A percentile compares a stretch with the other conserved stretches of the same genome.
phyloP scores from a whole-genome alignment of 2,113 vertebrate genomes.

The Cyphomyrus plagiostoma region DNA sequence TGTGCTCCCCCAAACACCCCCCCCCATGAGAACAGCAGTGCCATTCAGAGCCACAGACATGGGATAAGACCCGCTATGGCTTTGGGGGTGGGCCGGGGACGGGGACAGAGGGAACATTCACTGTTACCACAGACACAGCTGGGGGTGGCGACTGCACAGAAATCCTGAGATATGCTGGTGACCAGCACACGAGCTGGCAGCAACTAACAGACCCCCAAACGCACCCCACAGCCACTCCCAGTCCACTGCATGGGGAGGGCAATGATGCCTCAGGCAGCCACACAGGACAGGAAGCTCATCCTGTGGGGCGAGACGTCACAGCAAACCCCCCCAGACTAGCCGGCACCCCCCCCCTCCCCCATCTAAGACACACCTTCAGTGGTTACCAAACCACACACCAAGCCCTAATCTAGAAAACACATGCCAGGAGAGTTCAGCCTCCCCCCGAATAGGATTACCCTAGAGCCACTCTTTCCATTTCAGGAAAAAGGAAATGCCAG shows the following conservation, averaged over 20 bases:
- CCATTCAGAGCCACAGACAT: background rate
- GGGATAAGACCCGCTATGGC: background rate
- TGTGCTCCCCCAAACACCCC: background rate
- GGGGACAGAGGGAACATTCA: conserved; percentile 8
- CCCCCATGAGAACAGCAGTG: background rate
- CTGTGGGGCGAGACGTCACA: background rate
- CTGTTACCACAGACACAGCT: background rate
- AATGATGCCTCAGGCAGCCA: background rate
- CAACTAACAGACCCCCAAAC: background rate
- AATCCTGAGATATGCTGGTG: background rate
- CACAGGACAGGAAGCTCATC: background rate
- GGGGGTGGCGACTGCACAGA: background rate
- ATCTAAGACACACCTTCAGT: background rate
- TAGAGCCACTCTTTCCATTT: conserved; percentile 25
- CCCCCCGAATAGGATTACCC: background rate
- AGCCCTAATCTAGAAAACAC: background rate
- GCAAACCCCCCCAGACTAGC: background rate
- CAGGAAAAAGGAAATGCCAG: conserved; percentile 36
- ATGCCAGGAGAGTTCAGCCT: background rate
- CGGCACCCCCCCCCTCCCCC: background rate
- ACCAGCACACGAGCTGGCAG: background rate
- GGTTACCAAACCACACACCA: background rate
- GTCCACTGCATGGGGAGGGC: background rate
- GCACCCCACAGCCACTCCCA: background rate
- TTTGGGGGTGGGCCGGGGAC: background rate